Evolutionary conservation across 2,797 vertebrate genomes (phyloP), one percentile per base, ranked within the genome.

Genomic region (Iguana delicatissima): DNA sequence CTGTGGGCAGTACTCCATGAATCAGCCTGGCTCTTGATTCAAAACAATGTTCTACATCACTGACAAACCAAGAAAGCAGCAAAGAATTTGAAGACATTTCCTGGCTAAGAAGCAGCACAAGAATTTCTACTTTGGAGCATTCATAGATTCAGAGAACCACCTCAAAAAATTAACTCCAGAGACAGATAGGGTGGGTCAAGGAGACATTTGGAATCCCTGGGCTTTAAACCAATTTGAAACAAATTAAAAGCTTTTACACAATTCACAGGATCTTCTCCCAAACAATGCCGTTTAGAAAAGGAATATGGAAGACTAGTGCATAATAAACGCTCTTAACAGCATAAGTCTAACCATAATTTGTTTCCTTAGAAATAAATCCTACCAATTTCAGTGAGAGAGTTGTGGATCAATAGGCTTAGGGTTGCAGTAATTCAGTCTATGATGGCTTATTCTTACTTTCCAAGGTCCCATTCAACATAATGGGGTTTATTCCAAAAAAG

Each of bases 11-110:
- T 35, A 64, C n/a, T 84, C 38, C 57, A 89, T 29, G 69, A 76
- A 76, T 77, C 88, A 89, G 84, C 52, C 84, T 52, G 88, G 38
- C 72, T 67, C 42, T 89, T 84, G 82, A 84, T 85, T 67, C 46
- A 84, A 89, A 89, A 89, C 57, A 84, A 84, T 77, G 73, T 67
- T 84, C 81, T 79, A 67, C 73, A 84, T 67, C 13, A 22, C 72
- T 89, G 73, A 76, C 83, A 77, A 89, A 24, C 14, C 59, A 82
- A 50, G 13, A 83, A 13, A 16, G 8, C 32, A 64, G 29, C 67
- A 18, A 52, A 67, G 42, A 67, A 22, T 38, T 74, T 73, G 10
- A 88, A 57, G 67, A 59, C 46, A 72, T 82, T 82, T 32, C 73
- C 35, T 82, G 80, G 80, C 50, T 59, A 38, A 73, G 67, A 52